These are phyloP conservation scores for Patagioenas fasciata DNA, from an alignment of 2,113 vertebrate species.

Conservation along the genomic window DNA sequence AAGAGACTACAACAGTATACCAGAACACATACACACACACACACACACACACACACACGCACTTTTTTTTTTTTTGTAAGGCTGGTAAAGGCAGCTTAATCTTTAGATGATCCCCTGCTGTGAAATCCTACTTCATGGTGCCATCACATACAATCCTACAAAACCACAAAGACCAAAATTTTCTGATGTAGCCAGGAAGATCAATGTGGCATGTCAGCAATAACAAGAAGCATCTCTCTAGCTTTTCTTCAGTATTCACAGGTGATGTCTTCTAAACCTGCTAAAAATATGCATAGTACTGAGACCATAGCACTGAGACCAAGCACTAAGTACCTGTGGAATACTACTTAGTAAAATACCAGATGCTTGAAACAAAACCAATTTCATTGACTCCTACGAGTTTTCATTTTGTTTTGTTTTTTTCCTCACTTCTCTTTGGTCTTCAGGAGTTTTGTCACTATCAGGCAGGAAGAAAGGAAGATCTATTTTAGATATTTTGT, in stretches of 20 bases:
- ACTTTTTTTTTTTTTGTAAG: no score
- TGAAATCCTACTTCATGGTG: conserved; percentile 8
- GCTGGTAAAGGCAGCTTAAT: background rate
- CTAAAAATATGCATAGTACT: background rate
- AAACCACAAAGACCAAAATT: conserved; percentile 5
- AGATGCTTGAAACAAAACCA: background rate
- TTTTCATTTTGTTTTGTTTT: background rate
- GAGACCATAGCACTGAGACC: background rate
- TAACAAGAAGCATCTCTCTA: background rate
- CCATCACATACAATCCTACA: conserved; percentile 3
- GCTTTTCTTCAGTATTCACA: background rate
- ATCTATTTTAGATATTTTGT: background rate
- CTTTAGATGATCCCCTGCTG: conserved; percentile 2
- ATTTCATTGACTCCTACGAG: background rate
- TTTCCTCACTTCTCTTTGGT: background rate
- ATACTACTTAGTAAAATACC: background rate
- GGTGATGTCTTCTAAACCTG: background rate
- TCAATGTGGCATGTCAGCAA: background rate
- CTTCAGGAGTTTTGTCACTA: background rate
- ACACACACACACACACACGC: no score
- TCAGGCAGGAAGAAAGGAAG: background rate
- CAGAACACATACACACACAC: background rate
- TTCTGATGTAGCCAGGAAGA: background rate
- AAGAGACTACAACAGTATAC: background rate
- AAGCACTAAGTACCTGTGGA: background rate